Percentiles rank a stretch among this genome's conserved stretches.
Conservation (phyloP, 2,113 vertebrate species). For the Grus americana region DNA sequence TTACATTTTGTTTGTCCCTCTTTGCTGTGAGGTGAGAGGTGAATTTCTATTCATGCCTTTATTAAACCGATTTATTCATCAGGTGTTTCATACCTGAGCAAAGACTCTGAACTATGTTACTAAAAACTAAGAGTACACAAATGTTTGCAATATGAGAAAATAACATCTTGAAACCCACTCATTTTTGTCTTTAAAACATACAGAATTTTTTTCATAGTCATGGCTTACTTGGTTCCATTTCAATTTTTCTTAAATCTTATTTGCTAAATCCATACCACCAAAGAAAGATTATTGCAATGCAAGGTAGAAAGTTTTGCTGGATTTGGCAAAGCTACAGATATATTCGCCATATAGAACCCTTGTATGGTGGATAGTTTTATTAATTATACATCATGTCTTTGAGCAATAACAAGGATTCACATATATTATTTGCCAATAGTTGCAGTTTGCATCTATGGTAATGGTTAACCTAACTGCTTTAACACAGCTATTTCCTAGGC, state of each 20-base stretch:
- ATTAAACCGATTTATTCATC: not conserved
- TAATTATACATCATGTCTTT: not conserved
- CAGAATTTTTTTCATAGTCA: not conserved
- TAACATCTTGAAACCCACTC: accelerated
- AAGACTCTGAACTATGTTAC: not conserved
- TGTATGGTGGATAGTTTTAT: not conserved
- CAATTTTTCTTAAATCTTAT: not conserved
- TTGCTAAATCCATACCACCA: not conserved
- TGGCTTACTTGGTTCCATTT: not conserved
- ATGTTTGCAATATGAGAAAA: not conserved
- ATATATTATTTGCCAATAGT: not conserved
- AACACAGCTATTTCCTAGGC: not conserved
- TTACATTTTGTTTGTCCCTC: not conserved
- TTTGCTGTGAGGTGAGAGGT: not conserved
- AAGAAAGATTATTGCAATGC: not conserved
- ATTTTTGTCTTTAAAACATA: not conserved
- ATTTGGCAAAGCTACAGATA: not conserved
- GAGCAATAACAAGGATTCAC: not conserved
- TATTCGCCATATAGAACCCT: not conserved
- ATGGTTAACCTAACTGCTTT: not conserved
- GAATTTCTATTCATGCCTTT: not conserved
- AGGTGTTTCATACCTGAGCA: not conserved
- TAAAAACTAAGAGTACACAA: not conserved
- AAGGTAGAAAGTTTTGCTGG: not conserved
- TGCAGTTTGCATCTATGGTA: not conserved